Evolutionary conservation across 2,113 vertebrate species (phyloP).

Genomic region (Porphyrio hochstetteri): DNA sequence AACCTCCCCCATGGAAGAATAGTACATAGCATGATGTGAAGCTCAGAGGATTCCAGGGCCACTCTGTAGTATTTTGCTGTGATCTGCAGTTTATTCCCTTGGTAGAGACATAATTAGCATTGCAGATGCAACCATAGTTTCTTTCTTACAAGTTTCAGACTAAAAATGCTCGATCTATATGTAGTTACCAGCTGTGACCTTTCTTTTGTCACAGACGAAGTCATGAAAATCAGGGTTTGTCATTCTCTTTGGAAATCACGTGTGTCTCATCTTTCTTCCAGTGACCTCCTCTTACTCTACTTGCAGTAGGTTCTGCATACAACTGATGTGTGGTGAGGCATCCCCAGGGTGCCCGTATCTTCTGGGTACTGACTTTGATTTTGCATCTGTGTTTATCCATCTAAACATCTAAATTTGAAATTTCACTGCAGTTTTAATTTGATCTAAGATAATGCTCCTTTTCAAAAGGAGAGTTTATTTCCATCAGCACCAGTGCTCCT

Average conservation of each 20-base stretch:
- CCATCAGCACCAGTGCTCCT: neutral
- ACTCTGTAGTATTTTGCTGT: neutral
- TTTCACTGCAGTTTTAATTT: neutral
- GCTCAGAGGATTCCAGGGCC: neutral
- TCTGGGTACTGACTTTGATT: neutral
- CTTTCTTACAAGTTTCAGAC: neutral
- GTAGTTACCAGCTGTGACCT: neutral
- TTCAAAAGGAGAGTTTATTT: neutral
- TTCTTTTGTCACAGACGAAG: neutral
- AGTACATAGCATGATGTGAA: neutral
- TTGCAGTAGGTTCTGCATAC: neutral
- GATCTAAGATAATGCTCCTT: neutral
- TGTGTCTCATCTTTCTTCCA: neutral
- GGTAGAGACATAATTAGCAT: fast-evolving
- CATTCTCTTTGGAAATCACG: neutral
- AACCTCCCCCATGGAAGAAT: neutral
- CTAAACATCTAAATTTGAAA: neutral
- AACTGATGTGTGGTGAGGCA: no score
- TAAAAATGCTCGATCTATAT: neutral
- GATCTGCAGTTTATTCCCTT: neutral
- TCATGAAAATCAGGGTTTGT: neutral
- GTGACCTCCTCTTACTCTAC: neutral
- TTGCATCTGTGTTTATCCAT: neutral
- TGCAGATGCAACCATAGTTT: neutral
- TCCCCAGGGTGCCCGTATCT: neutral